Percentiles rank a stretch among this genome's conserved stretches.
Evolutionary conservation across 2,113 vertebrate species (phyloP).

Genomic region (Mionectes macconnelli): DNA sequence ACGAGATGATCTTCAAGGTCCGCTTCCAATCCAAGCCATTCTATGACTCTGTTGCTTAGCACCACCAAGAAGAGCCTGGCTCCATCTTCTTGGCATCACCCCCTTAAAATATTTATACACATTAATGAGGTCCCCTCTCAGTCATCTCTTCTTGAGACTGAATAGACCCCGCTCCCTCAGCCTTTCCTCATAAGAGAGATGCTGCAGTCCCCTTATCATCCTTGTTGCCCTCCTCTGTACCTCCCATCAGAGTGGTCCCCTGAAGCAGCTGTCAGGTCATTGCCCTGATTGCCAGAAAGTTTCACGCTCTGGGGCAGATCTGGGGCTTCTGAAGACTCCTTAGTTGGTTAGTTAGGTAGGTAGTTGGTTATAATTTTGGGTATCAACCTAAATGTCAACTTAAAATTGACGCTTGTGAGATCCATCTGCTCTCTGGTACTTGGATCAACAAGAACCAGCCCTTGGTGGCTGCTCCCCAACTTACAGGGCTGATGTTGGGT

Average conservation of each 20-base stretch:
- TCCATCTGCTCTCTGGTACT: not conserved
- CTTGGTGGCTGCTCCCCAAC: fast-evolving
- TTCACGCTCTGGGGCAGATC: no score
- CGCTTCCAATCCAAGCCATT: not conserved
- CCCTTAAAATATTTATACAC: not conserved
- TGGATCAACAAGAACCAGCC: not conserved
- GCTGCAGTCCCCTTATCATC: not conserved
- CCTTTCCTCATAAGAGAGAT: not conserved
- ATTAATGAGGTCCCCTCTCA: not conserved
- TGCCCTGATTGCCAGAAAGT: fast-evolving
- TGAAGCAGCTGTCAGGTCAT: not conserved
- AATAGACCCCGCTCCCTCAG: not conserved
- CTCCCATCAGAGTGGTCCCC: fast-evolving
- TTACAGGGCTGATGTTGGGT: fast-evolving
- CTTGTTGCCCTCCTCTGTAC: not conserved
- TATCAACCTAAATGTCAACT: not conserved
- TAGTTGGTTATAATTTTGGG: no score
- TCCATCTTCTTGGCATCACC: not conserved
- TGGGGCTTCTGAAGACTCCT: not conserved
- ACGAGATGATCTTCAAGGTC: fast-evolving
- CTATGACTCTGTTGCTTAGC: not conserved
- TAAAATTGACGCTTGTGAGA: not conserved
- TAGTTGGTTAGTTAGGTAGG: not conserved
- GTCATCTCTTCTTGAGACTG: not conserved
- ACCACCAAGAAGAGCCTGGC: not conserved